phyloP scores from a whole-genome alignment of 1,140 invertebrate species.

The Galendromus occidentalis region DNA sequence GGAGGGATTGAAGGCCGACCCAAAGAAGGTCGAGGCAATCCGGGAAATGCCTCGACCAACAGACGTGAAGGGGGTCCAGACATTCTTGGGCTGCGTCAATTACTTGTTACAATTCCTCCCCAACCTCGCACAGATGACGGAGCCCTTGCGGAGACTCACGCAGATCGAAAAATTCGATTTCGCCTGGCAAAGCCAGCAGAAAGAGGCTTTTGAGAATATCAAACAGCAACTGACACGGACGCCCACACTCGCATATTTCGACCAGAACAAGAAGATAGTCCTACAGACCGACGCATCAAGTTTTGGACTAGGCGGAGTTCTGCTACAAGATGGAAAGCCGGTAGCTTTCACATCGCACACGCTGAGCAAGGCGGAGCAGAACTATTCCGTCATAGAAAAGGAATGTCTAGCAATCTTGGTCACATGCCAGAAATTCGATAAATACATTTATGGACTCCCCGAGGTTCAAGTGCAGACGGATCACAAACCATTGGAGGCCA shows the following conservation, averaged over 20 bases:
- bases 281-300: too few species aligned
- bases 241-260: not conserved
- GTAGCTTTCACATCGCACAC: conserved; percentile 25
- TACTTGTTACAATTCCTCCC: too few species aligned
- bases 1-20: conserved; percentile 25
- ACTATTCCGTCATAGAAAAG: conserved; percentile 23
- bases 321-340: conserved; percentile 22
- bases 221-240: not conserved
- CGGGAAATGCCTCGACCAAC: conserved; percentile 21
- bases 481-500: conserved; percentile 27
- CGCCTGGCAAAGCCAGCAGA: conserved; percentile 23
- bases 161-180: conserved; percentile 24
- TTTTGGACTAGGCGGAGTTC: conserved; percentile 26
- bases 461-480: conserved; percentile 24
- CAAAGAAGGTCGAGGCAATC: conserved; percentile 25
- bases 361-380: conserved; percentile 20
- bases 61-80: conserved; percentile 22
- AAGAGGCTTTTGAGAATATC: conserved; percentile 14
- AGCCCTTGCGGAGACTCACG: conserved; percentile 26
- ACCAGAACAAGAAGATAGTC: conserved; percentile 15
- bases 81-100: conserved; percentile 27
- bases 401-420: too few species aligned
- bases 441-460: not conserved
- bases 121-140: conserved; percentile 24
- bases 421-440: not conserved